phyloP scores from a whole-genome alignment of 2,113 vertebrate species.

The Xenopus laevis region DNA sequence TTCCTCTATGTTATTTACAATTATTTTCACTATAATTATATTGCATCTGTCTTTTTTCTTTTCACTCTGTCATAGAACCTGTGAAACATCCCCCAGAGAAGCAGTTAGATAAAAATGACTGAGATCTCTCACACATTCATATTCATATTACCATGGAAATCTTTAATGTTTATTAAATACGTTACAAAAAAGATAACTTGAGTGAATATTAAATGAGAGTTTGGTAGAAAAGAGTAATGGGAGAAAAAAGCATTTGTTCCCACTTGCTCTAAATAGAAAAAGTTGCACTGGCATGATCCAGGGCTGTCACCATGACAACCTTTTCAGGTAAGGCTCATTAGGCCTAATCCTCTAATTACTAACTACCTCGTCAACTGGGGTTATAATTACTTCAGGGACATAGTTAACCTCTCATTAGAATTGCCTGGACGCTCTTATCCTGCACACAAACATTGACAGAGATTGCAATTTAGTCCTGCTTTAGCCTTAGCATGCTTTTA shows the following conservation, averaged over 20 bases:
- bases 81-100: slow-evolving; percentile 4
- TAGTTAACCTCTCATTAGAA: slow-evolving; percentile 93
- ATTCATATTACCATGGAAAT: slow-evolving; percentile 26
- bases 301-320: slow-evolving; percentile 76
- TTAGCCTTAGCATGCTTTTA: slow-evolving; percentile 59
- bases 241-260: slow-evolving; percentile 10
- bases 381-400: slow-evolving; percentile 96
- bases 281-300: slow-evolving; percentile 38
- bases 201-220: slow-evolving; percentile 10
- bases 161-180: slow-evolving; percentile 16
- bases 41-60: slow-evolving; percentile 9
- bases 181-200: slow-evolving; percentile 9
- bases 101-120: slow-evolving; percentile 10
- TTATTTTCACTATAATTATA: background rate
- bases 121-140: slow-evolving; percentile 11
- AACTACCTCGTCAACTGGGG: slow-evolving; percentile 94
- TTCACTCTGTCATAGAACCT: background rate
- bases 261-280: slow-evolving; percentile 33
- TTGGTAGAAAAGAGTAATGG: slow-evolving; percentile 6
- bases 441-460: slow-evolving; percentile 75
- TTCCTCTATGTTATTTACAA: too few relatives aligned
- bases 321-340: slow-evolving; percentile 85
- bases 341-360: slow-evolving; percentile 96
- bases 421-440: slow-evolving; percentile 77
- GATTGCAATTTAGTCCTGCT: slow-evolving; percentile 76